phyloP scores from a whole-genome alignment of 1,140 invertebrate species.

The Adelges cooleyi region DNA sequence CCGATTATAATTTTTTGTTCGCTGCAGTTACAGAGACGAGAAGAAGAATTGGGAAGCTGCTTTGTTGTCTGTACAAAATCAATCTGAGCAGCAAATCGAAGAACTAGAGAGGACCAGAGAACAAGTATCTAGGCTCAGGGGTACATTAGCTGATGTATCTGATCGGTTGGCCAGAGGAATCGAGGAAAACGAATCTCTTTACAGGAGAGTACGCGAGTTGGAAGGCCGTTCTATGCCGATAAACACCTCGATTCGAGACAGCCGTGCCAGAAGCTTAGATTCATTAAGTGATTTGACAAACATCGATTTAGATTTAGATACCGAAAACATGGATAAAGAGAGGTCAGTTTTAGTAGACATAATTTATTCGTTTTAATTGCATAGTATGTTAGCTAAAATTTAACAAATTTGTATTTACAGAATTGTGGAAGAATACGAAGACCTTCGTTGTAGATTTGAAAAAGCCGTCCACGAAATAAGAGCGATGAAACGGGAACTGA shows the following conservation, averaged over 20 bases:
- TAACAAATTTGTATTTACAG: slow-evolving; percentile 37
- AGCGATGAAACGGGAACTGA: slow-evolving; percentile 65
- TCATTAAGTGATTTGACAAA: slow-evolving; percentile 70
- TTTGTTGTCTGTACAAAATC: neutral
- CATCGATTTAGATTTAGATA: slow-evolving; percentile 60
- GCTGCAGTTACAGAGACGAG: slow-evolving; percentile 38
- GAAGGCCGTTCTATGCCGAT: slow-evolving; percentile 44
- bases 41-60: slow-evolving; percentile 51
- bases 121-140: slow-evolving; percentile 44
- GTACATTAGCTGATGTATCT: slow-evolving; percentile 45
- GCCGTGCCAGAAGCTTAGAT: slow-evolving; percentile 53
- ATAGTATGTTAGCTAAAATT: neutral
- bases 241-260: slow-evolving; percentile 37
- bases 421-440: slow-evolving; percentile 65
- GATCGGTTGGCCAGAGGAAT: slow-evolving; percentile 50
- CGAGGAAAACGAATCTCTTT: slow-evolving; percentile 65
- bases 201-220: slow-evolving; percentile 53
- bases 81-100: neutral
- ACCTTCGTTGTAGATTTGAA: slow-evolving; percentile 61
- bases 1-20: neutral
- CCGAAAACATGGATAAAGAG: slow-evolving; percentile 61
- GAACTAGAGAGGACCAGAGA: slow-evolving; percentile 38
- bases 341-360: slow-evolving; percentile 37
- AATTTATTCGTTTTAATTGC: neutral
- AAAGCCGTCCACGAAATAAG: slow-evolving; percentile 71